Evolutionary conservation across 1,140 invertebrate species (phyloP).

Genomic region (Lasaia peninsularis): DNA sequence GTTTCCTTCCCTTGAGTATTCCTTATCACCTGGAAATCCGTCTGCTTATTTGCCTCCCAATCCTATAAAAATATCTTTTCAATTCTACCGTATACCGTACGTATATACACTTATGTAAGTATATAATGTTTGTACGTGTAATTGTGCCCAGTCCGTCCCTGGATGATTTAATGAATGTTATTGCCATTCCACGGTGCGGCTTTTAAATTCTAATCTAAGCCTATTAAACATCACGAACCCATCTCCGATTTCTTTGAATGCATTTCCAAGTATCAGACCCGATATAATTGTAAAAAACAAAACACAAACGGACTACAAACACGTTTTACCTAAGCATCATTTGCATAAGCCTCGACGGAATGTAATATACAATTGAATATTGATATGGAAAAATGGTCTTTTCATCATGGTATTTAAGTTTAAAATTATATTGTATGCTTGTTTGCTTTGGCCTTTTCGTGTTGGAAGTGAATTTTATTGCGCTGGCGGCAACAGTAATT

Average conservation of each 20-base stretch:
- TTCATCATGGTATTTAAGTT: conserved; percentile 16
- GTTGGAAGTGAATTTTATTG: conserved; percentile 51
- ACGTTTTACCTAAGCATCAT: conserved; percentile 74
- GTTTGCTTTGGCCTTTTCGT: conserved; percentile 32
- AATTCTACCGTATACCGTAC: too few relatives aligned
- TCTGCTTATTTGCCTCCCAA: too few relatives aligned
- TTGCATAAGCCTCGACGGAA: conserved; percentile 45
- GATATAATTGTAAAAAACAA: conserved; percentile 76
- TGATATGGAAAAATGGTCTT: conserved; percentile 15
- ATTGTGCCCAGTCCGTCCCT: background rate
- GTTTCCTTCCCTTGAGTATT: too few relatives aligned
- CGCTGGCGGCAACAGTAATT: conserved; percentile 73
- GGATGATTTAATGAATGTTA: conserved; percentile 13
- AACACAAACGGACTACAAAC: conserved; percentile 68
- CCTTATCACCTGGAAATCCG: too few relatives aligned
- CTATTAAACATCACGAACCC: conserved; percentile 69
- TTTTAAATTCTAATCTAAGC: conserved; percentile 75
- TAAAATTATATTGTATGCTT: conserved; percentile 14
- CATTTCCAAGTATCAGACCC: conserved; percentile 72
- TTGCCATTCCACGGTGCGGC: conserved; percentile 37
- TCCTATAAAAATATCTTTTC: too few relatives aligned
- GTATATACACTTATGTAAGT: too few relatives aligned
- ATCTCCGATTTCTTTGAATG: conserved; percentile 67
- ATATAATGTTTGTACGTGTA: too few relatives aligned
- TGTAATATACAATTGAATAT: conserved; percentile 19